Evolutionary conservation across 2,113 vertebrate species (phyloP), one percentile per base, ranked within the genome.

Genomic region (Abramis brama): DNA sequence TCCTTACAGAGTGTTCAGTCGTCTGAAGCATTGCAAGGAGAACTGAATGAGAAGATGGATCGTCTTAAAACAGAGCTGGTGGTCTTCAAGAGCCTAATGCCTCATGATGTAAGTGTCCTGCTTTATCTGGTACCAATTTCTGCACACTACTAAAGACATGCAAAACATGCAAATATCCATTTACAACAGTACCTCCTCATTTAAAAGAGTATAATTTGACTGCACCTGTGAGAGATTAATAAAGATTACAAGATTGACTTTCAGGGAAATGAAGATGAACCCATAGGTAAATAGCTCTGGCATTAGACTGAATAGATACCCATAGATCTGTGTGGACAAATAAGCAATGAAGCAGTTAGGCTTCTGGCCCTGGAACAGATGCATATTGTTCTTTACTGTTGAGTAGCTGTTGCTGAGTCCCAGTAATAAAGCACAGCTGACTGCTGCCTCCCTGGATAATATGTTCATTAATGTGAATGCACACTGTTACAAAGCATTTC

Each of bases 51-150:
- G 88, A 97, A 96, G 90, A 96, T 97, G 0, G 96, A 96, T 76
- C 90, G 95, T 27, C 94, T 97, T 86, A 96, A 97, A 90, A 94
- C 96, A 0, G 96, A 97, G 70, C 94, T 97, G 45, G 96, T 97
- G 83, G 96, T 97, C 88, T 97, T 97, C 92, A 97, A 96, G 91
- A 95, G 96, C 87, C 95, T 97, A 87, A 96, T 97, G 96, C 96
- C 95, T 91, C 11, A 59, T 55, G 96, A 97, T 21, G 96, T 97
- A 93, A 96, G 96, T 96, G 91, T 62, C 15, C 57, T 36, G 15
- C 17, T 9, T 6, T 62, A 74, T 62, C 27, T n/a, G 23, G 13
- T 77, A 12, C 19, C 45, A 36, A 3, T 15, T 80, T 80, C 59
- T 25, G 23, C 36, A 79, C 77, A 23, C 12, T 30, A 21, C 45